Evolutionary conservation across 1,140 invertebrate species (phyloP).

Genomic region (Listronotus bonariensis): DNA sequence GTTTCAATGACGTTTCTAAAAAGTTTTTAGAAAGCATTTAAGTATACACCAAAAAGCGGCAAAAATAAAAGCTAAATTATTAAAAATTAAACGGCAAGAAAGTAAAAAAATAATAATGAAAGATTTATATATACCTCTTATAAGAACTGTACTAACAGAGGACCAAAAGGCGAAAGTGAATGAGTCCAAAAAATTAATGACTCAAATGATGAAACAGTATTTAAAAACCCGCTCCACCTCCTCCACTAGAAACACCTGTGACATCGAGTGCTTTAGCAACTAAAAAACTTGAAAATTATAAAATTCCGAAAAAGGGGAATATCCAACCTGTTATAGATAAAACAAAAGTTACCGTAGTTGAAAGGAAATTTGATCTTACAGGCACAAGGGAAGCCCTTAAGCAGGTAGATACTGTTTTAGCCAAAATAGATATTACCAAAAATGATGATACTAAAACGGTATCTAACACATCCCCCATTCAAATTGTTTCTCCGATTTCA

Average conservation of each 20-base stretch:
- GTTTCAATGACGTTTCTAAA: background rate
- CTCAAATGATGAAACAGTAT: background rate
- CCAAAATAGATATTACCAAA: no score
- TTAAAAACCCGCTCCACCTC: background rate
- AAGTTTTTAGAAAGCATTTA: background rate
- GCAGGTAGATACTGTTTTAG: no score
- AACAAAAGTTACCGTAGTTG: no score
- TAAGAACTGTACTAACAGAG: no score
- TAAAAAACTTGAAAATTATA: background rate
- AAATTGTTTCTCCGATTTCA: no score
- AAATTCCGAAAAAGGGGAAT: background rate
- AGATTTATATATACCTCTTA: no score
- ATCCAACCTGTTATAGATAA: background rate
- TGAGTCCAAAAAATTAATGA: background rate
- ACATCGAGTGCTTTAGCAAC: background rate
- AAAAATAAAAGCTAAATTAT: background rate
- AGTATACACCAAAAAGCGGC: background rate
- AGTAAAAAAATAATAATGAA: no score
- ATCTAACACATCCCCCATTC: no score
- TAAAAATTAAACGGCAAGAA: no score
- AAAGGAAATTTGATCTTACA: no score
- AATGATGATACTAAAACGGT: no score
- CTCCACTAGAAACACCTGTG: background rate
- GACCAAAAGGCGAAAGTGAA: background rate
- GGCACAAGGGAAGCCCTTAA: no score